These are phyloP conservation scores for Pogonognathellus flavescens DNA, from an alignment of 1,140 invertebrate species.

Conservation along the genomic window DNA sequence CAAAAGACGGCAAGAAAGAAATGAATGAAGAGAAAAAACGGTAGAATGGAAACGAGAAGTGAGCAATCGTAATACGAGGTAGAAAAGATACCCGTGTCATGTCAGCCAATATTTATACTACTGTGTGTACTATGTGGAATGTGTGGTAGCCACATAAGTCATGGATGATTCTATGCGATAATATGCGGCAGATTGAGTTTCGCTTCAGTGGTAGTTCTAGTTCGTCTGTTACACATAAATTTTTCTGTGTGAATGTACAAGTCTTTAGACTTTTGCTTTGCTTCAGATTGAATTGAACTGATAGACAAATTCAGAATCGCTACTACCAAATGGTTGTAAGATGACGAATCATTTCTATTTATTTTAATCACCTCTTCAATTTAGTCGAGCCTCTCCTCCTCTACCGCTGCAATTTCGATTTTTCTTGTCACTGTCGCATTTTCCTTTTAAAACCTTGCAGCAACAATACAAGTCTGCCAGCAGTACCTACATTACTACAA, in stretches of 20 bases:
- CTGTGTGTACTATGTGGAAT: too few species aligned
- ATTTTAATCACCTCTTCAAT: conserved; percentile 39
- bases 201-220: conserved; percentile 27
- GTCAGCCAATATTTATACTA: not conserved
- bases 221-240: conserved; percentile 31
- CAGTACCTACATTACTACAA: too few species aligned
- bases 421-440: conserved; percentile 45
- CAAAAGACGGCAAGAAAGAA: conserved; percentile 43
- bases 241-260: not conserved
- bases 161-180: conserved; percentile 25
- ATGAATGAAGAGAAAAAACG: conserved; percentile 35
- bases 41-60: not conserved
- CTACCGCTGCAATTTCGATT: conserved; percentile 16
- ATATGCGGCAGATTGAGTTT: conserved; percentile 15
- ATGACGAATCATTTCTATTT: conserved; percentile 47
- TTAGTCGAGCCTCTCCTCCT: conserved; percentile 17
- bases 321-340: conserved; percentile 14
- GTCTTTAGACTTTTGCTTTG: not conserved
- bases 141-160: conserved; percentile 20
- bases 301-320: conserved; percentile 5
- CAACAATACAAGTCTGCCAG: not conserved
- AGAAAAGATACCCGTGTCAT: not conserved
- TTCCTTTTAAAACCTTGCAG: conserved; percentile 12
- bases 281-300: conserved; percentile 2
- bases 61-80: not conserved